Evolutionary conservation across 2,888 invertebrate species (phyloP), one percentile per base, ranked within the genome.

Genomic region (Synergus itoensis): DNA sequence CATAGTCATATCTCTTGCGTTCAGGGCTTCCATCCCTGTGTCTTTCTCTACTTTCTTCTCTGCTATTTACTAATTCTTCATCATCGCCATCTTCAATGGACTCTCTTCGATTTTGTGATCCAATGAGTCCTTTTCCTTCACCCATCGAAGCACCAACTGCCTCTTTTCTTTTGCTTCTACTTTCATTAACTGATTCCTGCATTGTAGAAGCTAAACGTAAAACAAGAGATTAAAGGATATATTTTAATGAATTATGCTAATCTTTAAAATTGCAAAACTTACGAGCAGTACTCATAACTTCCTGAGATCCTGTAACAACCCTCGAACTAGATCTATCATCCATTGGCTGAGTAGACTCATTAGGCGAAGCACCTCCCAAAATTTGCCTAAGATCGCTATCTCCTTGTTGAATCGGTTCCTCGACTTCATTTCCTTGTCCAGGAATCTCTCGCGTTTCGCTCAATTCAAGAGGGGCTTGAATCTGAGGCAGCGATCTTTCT

Each of bases 21-120:
- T 91, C 90, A 0, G 90, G 89, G 79, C 91, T 92, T 1, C 82
- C 81, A 45, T 92, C 92, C 45, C 91, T 86, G 9, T 89, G 88
- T 64, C 91, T 87, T 79, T 92, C 92, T 76, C 92, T 87, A 69
- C 89, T 92, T 16, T 87, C 91, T 48, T 92, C 91, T 77, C 90
- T 86, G 76, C 91, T 91, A 57, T 91, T 90, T 4, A 88, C 90
- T 14, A 92, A 92, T 7, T 89, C 90, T 79, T 91, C 90, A 40
- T 92, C 91, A 43, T 92, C 92, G 4, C 90, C 91, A 62, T 91
- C 92, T 64, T 92, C 92, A 65, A 91, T 91, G 0, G 91, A 89
- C 81, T 92, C 90, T 75, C 90, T 87, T 40, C 89, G 90, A 86
- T 87, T 90, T 43, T 88, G 84, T 0, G 87, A 86, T 9, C 86